Percentiles rank a stretch among this genome's conserved stretches.
Evolutionary conservation across 2,888 invertebrate species (phyloP).

Genomic region (Sicus ferrugineus): DNA sequence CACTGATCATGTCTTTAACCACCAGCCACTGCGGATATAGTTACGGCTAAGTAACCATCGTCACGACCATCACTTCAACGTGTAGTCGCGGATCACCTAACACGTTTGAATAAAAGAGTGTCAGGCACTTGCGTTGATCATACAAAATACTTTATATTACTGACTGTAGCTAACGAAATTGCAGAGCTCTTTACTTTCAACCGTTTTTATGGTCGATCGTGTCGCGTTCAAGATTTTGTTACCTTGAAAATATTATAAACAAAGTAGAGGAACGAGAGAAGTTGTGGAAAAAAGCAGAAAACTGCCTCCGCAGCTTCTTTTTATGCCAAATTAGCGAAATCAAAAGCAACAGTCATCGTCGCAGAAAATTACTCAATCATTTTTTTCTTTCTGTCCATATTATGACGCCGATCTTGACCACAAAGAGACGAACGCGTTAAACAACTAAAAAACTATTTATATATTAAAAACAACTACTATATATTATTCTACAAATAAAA

Average conservation of each 20-base stretch:
- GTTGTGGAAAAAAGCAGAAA: background rate
- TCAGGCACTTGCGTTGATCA: background rate
- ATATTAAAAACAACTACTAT: background rate
- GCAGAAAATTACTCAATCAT: conserved; percentile 6
- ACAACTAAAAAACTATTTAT: background rate
- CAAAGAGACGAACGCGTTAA: background rate
- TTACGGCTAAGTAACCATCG: background rate
- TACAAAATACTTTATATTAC: no score
- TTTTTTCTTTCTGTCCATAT: conserved; percentile 1
- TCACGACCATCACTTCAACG: background rate
- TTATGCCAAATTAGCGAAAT: background rate
- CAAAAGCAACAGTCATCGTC: background rate
- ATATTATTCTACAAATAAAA: no score
- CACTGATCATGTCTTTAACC: background rate
- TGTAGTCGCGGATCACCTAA: background rate
- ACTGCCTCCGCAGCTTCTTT: background rate
- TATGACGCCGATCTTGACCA: background rate
- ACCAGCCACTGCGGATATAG: background rate
- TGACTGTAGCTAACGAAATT: no score
- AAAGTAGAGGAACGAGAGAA: background rate
- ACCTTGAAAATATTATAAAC: conserved; percentile 10
- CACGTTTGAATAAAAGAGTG: background rate
- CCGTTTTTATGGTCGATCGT: background rate
- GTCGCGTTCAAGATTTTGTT: background rate
- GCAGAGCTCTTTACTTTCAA: background rate